Evolutionary conservation across 2,888 invertebrate species (phyloP).

Genomic region (Lacanobia oleracea): DNA sequence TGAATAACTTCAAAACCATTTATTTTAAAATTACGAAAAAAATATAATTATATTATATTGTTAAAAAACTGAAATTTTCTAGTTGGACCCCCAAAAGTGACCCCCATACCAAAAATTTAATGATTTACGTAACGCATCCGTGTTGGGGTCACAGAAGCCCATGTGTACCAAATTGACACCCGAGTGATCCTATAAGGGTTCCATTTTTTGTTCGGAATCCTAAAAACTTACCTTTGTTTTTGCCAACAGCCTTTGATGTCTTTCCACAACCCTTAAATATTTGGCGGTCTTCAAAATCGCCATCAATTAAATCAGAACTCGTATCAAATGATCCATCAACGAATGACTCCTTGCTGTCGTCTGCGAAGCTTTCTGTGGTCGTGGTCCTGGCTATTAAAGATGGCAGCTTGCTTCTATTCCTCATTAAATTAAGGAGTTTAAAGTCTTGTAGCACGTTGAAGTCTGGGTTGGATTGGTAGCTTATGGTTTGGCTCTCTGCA

Average conservation of each 20-base stretch:
- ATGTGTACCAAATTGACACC: too few relatives aligned
- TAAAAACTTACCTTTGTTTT: slow-evolving; percentile 44
- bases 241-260: slow-evolving; percentile 48
- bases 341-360: slow-evolving; percentile 69
- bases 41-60: too few relatives aligned
- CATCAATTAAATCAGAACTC: slow-evolving; percentile 61
- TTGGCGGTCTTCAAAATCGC: slow-evolving; percentile 71
- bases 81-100: too few relatives aligned
- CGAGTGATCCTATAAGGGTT: too few relatives aligned
- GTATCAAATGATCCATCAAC: slow-evolving; percentile 64
- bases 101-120: too few relatives aligned
- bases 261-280: slow-evolving; percentile 79
- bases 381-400: slow-evolving; percentile 67
- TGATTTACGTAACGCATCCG: too few relatives aligned
- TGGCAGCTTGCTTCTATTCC: slow-evolving; percentile 73
- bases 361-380: slow-evolving; percentile 70
- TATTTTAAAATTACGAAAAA: too few relatives aligned
- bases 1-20: too few relatives aligned
- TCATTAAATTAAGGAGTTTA: slow-evolving; percentile 82
- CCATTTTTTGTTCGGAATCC: too few relatives aligned
- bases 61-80: too few relatives aligned
- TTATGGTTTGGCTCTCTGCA: slow-evolving; percentile 79
- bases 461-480: slow-evolving; percentile 83
- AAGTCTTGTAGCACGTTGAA: slow-evolving; percentile 85
- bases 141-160: too few relatives aligned